Percentiles rank a stretch among this genome's conserved stretches.
phyloP scores from a whole-genome alignment of 2,797 vertebrate genomes.

The Meriones psammophilus region DNA sequence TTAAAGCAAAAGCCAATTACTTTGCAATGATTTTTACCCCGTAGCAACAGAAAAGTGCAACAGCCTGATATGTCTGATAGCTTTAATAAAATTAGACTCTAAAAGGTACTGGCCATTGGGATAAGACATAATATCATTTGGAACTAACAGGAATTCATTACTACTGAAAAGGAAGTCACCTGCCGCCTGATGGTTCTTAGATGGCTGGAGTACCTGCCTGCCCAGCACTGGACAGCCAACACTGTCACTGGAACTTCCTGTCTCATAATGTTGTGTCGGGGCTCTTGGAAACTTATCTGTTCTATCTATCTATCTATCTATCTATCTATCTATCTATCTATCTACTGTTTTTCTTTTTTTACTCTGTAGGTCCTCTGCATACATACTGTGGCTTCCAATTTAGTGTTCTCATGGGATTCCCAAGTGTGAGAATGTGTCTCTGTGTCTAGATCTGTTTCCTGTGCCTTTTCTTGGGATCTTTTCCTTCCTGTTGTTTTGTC shows the following conservation, averaged over 20 bases:
- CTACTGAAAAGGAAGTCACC: background rate
- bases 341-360: too few relatives aligned
- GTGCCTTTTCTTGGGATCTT: background rate
- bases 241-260: too few relatives aligned
- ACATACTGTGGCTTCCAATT: background rate
- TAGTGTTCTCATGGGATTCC: background rate
- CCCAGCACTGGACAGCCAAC: background rate
- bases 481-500: background rate
- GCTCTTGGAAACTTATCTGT: background rate
- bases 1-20: background rate
- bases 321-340: too few relatives aligned
- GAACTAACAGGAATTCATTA: background rate
- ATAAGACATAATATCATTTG: background rate
- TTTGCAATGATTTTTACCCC: background rate
- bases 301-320: background rate
- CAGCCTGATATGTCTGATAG: too few relatives aligned
- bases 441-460: background rate
- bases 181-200: background rate
- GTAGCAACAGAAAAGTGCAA: background rate
- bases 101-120: background rate
- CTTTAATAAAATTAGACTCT: background rate
- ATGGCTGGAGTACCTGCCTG: too few relatives aligned
- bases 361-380: background rate
- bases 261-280: background rate
- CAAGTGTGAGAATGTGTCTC: too few relatives aligned